A percentile compares a stretch with the other conserved stretches of the same genome.
Conservation (phyloP, 1,140 invertebrate genomes). For the Luehdorfia chinensis region DNA sequence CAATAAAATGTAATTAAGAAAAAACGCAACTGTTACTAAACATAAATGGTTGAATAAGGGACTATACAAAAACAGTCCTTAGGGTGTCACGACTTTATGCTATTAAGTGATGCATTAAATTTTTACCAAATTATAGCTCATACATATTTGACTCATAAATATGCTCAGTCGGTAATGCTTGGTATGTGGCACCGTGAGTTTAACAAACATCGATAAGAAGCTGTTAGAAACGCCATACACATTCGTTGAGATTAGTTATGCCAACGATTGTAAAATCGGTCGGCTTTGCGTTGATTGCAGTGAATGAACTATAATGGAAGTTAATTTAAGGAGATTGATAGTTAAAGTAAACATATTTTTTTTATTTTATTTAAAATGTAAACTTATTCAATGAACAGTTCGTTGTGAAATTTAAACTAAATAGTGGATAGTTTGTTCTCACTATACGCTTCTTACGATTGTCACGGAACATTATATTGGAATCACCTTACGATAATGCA, state of each 20-base stretch:
- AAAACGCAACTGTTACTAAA: slow-evolving; percentile 2
- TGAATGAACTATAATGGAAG: too few relatives aligned
- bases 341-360: too few relatives aligned
- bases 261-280: slow-evolving; percentile 4
- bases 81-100: too few relatives aligned
- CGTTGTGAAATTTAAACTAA: too few relatives aligned
- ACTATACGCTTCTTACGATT: background rate
- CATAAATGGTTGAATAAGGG: background rate
- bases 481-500: slow-evolving; percentile 15
- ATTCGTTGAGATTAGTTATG: slow-evolving; percentile 14
- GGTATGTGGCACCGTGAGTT: slow-evolving; percentile 18
- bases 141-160: slow-evolving; percentile 8
- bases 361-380: too few relatives aligned
- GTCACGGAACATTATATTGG: slow-evolving; percentile 20
- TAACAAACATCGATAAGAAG: slow-evolving; percentile 29
- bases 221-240: slow-evolving; percentile 19
- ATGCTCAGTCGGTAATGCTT: slow-evolving; percentile 5
- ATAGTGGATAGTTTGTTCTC: too few relatives aligned
- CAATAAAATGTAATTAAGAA: slow-evolving; percentile 62
- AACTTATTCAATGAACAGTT: too few relatives aligned
- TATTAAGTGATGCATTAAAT: too few relatives aligned
- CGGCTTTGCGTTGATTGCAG: background rate
- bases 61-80: too few relatives aligned
- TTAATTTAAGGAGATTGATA: too few relatives aligned
- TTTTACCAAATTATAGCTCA: too few relatives aligned